A percentile compares a stretch with the other conserved stretches of the same genome.
phyloP scores from a whole-genome alignment of 1,140 invertebrate genomes.

The Colletes gigas region DNA sequence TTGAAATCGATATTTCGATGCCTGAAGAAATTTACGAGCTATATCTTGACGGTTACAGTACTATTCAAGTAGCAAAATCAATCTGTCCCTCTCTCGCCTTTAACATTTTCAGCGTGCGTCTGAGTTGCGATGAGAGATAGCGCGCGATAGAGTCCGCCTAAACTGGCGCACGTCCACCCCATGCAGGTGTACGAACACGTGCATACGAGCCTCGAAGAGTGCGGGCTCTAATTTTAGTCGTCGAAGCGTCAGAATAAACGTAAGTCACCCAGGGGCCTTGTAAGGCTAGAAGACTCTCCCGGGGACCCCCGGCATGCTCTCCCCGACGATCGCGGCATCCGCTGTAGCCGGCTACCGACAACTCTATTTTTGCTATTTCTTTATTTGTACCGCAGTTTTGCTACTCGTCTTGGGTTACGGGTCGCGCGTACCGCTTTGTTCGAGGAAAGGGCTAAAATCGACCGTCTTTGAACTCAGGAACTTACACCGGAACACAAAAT shows the following conservation, averaged over 20 bases:
- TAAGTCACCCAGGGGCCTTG: conserved; percentile 54
- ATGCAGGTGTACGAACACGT: conserved; percentile 38
- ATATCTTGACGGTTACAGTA: too few species aligned
- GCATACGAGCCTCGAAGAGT: background rate
- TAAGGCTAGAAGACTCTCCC: conserved; percentile 54
- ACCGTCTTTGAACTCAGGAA: background rate
- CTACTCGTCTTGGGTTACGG: conserved; percentile 52
- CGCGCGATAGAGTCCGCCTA: background rate
- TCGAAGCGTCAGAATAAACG: conserved; percentile 44
- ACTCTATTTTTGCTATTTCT: conserved; percentile 66
- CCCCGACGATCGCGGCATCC: conserved; percentile 34
- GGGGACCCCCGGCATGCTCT: conserved; percentile 29
- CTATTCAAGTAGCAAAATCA: too few species aligned
- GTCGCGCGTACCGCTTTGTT: background rate
- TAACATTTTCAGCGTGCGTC: background rate
- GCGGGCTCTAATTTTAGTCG: conserved; percentile 41
- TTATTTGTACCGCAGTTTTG: conserved; percentile 56
- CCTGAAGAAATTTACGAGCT: too few species aligned
- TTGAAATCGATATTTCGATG: too few species aligned
- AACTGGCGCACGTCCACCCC: conserved; percentile 27
- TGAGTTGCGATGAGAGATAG: background rate
- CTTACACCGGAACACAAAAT: too few species aligned
- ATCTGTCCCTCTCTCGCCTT: background rate
- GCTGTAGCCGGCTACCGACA: background rate
- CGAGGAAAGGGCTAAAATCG: conserved; percentile 1